Evolutionary conservation across 2,888 invertebrate genomes (phyloP), one percentile per base, ranked within the genome.

Genomic region (Heliconius sara): DNA sequence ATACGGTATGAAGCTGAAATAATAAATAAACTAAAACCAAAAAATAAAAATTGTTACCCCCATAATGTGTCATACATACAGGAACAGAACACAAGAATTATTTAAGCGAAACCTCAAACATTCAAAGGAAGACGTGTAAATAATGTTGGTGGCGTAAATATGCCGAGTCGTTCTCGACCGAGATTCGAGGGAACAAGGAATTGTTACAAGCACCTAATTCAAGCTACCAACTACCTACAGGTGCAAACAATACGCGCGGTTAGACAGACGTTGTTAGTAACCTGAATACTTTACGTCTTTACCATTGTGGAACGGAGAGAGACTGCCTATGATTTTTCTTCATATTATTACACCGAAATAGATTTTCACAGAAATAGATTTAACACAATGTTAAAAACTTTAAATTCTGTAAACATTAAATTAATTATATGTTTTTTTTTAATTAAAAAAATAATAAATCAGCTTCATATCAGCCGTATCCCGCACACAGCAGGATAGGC

Each of bases 161-260:
- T 74, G 74, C 78, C 43, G 68, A 78, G 78, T 63, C 60, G 78
- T 74, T 78, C 74, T 78, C 78, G 78, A 78, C 74, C 74, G 78
- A 78, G 74, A 68, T 78, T 68, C 60, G 75, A 43, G 65, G 75
- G 27, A 47, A 75, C 47, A 47, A 75, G 75, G 75, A 43, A 75
- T 65, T 65, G 75, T 75, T 75, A 65, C 75, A 47, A 75, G 75
- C 25, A 63, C 22, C 52, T 52, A 52, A 52, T 52, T 52, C 52
- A 52, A 52, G 34, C 39, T 43, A 68, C 43, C 43, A 63, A 12
- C 67, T 70, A 43, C 70, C 43, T 70, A 43, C 70, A 13, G 25
- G 68, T 43, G 25, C 39, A 43, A 47, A 65, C 47, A 75, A 75
- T 63, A 27, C 39, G 43, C 60, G 30, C 22, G 65, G 75, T 47